Percentiles rank a stretch among this genome's conserved stretches.
Evolutionary conservation across 2,113 vertebrate genomes (phyloP).

Genomic region (Proteles cristata): DNA sequence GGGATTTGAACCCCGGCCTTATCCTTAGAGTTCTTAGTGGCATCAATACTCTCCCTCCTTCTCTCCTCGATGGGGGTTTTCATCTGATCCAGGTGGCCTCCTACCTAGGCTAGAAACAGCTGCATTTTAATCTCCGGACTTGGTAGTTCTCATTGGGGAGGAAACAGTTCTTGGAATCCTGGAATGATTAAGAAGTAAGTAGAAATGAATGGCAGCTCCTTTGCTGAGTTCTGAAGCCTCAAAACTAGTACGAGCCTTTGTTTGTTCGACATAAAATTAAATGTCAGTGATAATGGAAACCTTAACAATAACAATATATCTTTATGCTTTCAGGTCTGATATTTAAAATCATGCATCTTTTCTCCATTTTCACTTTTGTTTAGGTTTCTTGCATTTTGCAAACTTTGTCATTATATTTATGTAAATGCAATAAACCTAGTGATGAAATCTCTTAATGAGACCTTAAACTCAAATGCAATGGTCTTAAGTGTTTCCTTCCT

Average conservation of each 20-base stretch:
- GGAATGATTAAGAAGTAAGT: background rate
- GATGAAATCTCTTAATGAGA: background rate
- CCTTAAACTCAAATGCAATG: background rate
- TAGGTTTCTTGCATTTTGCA: background rate
- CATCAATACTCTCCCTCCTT: background rate
- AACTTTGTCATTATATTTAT: background rate
- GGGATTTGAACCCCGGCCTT: background rate
- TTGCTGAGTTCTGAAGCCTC: background rate
- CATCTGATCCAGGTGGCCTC: background rate
- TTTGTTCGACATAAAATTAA: background rate
- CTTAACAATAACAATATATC: background rate
- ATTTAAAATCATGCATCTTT: background rate
- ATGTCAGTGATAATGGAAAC: background rate
- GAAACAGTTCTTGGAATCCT: background rate
- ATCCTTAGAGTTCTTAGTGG: background rate
- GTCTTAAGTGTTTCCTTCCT: background rate
- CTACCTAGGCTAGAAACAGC: background rate
- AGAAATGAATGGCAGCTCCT: background rate
- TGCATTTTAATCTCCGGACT: background rate
- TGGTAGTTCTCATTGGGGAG: background rate
- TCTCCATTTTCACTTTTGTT: conserved; percentile 16
- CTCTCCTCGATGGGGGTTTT: background rate
- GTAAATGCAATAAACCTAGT: background rate
- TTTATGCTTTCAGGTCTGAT: background rate
- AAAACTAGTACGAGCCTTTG: background rate